Evolutionary conservation across 2,113 vertebrate genomes (phyloP).

Genomic region (Calonectris borealis): DNA sequence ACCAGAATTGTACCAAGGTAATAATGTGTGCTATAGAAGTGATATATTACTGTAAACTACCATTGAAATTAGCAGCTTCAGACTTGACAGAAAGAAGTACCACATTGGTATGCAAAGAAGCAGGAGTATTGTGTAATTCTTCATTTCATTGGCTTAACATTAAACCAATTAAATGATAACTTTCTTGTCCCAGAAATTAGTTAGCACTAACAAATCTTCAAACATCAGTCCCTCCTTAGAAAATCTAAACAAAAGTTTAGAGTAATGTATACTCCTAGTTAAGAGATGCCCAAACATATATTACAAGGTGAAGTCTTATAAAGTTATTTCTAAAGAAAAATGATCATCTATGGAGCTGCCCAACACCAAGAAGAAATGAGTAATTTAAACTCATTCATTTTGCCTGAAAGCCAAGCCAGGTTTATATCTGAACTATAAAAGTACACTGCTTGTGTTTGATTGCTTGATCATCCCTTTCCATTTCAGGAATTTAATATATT

Average conservation of each 20-base stretch:
- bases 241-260: not conserved
- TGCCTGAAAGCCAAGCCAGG: not conserved
- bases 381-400: not conserved
- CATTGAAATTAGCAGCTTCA: not conserved
- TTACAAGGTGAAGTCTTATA: not conserved
- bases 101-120: not conserved
- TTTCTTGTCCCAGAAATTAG: not conserved
- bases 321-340: not conserved
- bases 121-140: not conserved
- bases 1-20: not conserved
- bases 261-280: not conserved
- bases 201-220: not conserved
- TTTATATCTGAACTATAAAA: not conserved
- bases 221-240: not conserved
- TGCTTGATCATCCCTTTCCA: not conserved
- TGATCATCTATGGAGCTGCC: not conserved
- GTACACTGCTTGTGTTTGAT: not conserved
- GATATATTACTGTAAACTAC: not conserved
- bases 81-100: not conserved
- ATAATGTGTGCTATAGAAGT: not conserved
- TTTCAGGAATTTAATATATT: not conserved
- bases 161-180: not conserved
- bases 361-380: not conserved
- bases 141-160: not conserved
- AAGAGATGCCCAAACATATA: not conserved